These are phyloP conservation scores for Lissonota sp. DNA, from an alignment of 2,888 invertebrate species.

Conservation along the genomic window DNA sequence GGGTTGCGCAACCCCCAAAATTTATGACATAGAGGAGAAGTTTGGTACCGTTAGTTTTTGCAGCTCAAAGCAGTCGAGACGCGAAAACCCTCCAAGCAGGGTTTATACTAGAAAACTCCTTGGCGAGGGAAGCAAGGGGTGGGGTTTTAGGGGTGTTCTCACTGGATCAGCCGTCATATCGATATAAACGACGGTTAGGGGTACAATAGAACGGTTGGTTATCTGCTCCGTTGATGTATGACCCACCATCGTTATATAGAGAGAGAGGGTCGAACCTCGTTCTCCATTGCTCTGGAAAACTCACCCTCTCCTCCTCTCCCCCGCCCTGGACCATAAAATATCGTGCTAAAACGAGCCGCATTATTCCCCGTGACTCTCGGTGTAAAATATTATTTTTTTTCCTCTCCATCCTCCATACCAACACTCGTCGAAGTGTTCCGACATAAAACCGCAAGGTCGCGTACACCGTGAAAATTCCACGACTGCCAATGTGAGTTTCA, in stretches of 20 bases:
- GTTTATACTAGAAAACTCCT: constrained; percentile 22
- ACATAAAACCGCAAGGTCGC: neutral
- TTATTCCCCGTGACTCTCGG: constrained; percentile 66
- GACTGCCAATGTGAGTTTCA: constrained; percentile 5
- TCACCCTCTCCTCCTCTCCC: constrained; percentile 28
- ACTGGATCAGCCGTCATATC: constrained; percentile 71
- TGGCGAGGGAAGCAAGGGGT: constrained; percentile 19
- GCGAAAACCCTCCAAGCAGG: constrained; percentile 11
- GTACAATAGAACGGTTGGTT: constrained; percentile 73
- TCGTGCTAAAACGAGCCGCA: constrained; percentile 65
- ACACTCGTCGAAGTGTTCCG: neutral
- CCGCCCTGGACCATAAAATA: constrained; percentile 62
- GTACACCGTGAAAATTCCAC: neutral
- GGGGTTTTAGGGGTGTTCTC: constrained; percentile 32
- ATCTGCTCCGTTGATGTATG: constrained; percentile 72
- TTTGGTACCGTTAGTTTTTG: constrained; percentile 24
- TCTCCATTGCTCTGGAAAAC: constrained; percentile 25
- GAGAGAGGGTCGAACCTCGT: constrained; percentile 55
- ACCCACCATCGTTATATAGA: constrained; percentile 32
- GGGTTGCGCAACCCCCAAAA: too few species aligned
- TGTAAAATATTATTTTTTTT: constrained; percentile 67
- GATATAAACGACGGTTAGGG: constrained; percentile 73
- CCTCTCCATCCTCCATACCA: neutral
- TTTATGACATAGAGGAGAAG: neutral
- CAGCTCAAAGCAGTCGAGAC: constrained; percentile 1